Percentiles rank a stretch among this genome's conserved stretches.
Conservation (phyloP, 2,113 vertebrate species). For the Cervus canadensis region DNA sequence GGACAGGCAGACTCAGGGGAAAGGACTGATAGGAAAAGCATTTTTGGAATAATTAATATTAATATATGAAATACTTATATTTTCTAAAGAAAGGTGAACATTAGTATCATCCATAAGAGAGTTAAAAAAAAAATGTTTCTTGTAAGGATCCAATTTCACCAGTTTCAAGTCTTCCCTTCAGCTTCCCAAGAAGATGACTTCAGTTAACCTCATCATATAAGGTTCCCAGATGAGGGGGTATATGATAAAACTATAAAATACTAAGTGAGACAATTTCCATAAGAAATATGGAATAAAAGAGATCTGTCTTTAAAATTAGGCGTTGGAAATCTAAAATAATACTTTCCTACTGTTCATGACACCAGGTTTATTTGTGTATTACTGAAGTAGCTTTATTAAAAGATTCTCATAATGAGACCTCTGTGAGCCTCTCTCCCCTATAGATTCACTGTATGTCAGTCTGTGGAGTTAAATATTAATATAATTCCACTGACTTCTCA, state of each 20-base stretch:
- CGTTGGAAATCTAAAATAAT: background rate
- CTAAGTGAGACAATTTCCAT: background rate
- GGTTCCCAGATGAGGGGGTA: background rate
- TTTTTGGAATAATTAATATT: background rate
- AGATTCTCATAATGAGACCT: background rate
- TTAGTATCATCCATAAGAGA: background rate
- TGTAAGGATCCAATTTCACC: background rate
- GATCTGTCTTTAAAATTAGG: background rate
- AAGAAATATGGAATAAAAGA: background rate
- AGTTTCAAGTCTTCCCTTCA: background rate
- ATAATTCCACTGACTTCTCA: background rate
- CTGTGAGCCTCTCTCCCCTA: background rate
- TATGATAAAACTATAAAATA: background rate
- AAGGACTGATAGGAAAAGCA: background rate
- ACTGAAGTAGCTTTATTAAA: background rate
- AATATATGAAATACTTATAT: background rate
- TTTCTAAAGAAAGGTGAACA: background rate
- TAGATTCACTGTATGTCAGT: background rate
- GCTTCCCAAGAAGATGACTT: background rate
- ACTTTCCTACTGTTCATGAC: background rate
- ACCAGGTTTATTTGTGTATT: background rate
- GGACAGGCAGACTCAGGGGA: background rate
- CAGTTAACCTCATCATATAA: background rate
- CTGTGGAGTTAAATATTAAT: constrained; percentile 1
- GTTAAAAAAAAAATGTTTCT: background rate